Percentiles rank a stretch among this genome's conserved stretches.
phyloP scores from a whole-genome alignment of 37 sponge, comb jelly and placozoan species.

The Oopsacas minuta region DNA sequence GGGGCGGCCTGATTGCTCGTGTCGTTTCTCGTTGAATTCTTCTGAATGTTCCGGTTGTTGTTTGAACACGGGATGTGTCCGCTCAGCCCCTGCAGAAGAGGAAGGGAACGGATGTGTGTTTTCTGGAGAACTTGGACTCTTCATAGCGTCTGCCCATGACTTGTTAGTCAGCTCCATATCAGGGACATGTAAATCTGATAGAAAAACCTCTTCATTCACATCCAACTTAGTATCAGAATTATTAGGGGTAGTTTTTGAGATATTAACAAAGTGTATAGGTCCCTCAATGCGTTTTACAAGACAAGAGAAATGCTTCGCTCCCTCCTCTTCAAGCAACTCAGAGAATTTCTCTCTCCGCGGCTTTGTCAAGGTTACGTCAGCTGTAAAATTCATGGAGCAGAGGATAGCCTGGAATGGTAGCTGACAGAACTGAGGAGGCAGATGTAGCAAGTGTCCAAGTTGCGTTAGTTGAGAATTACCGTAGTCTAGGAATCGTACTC shows the following conservation, averaged over 20 bases:
- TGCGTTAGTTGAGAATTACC: constrained; percentile 1
- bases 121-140: not conserved
- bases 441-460: constrained; percentile 5
- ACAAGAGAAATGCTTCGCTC: not conserved
- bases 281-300: not conserved
- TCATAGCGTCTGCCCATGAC: constrained; percentile 1
- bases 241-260: not conserved
- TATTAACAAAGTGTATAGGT: not conserved
- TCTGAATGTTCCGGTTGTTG: not conserved
- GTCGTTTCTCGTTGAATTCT: not conserved
- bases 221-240: not conserved
- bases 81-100: not conserved
- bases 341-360: not conserved
- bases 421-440: constrained; percentile 14
- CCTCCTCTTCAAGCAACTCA: not conserved
- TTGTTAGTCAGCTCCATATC: not conserved
- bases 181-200: not conserved
- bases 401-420: constrained; percentile 8
- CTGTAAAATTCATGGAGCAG: not conserved
- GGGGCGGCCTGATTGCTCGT: not conserved
- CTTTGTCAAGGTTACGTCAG: not conserved
- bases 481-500: constrained; percentile 11
- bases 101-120: not conserved
- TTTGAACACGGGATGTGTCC: not conserved
- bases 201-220: not conserved